Evolutionary conservation across 2,888 invertebrate genomes (phyloP), one percentile per base, ranked within the genome.

Genomic region (Archips xylosteana): DNA sequence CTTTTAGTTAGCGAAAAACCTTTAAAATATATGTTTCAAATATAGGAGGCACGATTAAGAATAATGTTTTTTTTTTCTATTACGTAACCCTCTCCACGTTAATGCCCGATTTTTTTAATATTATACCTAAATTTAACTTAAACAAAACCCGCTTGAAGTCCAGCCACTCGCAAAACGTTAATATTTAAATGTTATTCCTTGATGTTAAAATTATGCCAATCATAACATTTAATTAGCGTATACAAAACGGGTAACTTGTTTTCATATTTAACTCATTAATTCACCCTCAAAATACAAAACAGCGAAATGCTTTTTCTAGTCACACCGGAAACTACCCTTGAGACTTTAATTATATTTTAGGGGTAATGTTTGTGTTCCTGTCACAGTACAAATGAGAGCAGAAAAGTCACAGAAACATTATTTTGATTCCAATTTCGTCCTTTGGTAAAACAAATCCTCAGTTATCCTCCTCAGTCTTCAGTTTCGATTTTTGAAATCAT

Each of bases 341-440:
- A 70, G 69, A 70, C 51, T 64, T 69, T 70, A 69, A 74, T 74
- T 74, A 65, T 65, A 69, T 70, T 74, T 71, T 74, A n/a, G 65
- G 68, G 61, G 34, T 64, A 60, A 65, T 65, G 49, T 74, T 69
- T 69, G 42, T 42, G 42, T 15, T 47, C 32, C 47, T 45, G 62
- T 15, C 63, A 32, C 73, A 73, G 59, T 59, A 3, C 1, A 9
- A 32, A 10, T 0, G 63, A 51, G 1, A 13, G 15, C 65, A 51
- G 51, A 49, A n/a, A 15, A 61, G 42, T 10, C 8, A 60, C 2
- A 3, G 51, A 15, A 5, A 45, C 3, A 45, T 45, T 12, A 45
- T 39, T 39, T 39, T 1, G 5, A 39, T 39, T 39, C 6, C 6
- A 5, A 6, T 6, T 5, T 6, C 6, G 39, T 6, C 39, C 1